These are phyloP conservation scores for Malacosoma neustria DNA, from an alignment of 2,888 invertebrate genomes.

Conservation along the genomic window DNA sequence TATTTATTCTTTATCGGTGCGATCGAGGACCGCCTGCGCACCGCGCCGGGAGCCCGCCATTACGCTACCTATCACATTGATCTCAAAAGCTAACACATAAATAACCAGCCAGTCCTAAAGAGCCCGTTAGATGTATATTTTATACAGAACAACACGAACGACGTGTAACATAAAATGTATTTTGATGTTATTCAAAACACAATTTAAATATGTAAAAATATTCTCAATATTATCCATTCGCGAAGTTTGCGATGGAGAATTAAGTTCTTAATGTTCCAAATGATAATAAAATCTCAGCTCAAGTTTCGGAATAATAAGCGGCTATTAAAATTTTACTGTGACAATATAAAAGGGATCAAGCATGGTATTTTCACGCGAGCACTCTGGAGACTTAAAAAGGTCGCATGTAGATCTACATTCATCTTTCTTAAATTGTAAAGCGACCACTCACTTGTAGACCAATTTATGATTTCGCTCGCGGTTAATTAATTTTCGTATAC, in stretches of 20 bases:
- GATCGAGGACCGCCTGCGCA: conserved; percentile 27
- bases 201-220: not conserved
- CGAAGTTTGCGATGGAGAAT: not conserved
- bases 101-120: conserved; percentile 25
- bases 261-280: not conserved
- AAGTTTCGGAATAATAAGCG: not conserved
- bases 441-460: too few species aligned
- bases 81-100: conserved; percentile 35
- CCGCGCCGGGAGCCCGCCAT: conserved; percentile 33
- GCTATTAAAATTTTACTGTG: not conserved
- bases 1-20: conserved; percentile 53
- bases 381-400: not conserved
- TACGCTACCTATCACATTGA: conserved; percentile 28
- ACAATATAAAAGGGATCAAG: not conserved
- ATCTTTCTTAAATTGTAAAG: too few species aligned
- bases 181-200: not conserved
- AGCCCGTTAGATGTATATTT: conserved; percentile 18
- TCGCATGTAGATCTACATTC: too few species aligned
- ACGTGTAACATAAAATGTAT: conserved; percentile 7
- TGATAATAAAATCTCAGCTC: not conserved
- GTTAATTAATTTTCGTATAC: too few species aligned
- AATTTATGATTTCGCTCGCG: too few species aligned
- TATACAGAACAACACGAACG: conserved; percentile 7
- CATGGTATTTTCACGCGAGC: not conserved
- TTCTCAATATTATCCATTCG: not conserved